Base-by-base conservation (phyloP, 2,888 invertebrate species). In the Brenthis daphne region DNA sequence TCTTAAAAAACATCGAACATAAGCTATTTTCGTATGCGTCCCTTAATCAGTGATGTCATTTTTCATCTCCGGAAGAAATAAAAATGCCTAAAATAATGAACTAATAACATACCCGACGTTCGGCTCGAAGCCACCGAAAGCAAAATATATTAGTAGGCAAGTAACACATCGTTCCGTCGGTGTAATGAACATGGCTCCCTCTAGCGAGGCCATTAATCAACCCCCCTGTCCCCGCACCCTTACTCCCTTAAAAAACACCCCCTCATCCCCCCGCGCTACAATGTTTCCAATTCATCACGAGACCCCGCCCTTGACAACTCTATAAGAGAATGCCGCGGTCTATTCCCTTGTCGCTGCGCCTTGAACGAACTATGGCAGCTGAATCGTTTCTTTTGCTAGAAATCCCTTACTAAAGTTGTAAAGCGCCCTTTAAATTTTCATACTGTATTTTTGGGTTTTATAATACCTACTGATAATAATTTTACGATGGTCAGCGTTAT, bases 301-400 rank as follows among this genome's bases (percentile, higher is more conserved):
- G 84, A 92, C 93, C 85, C 94, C 94, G 93, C 94, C 94, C 92
- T 91, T 94, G 93, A 94, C 93, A 94, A 93, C 94, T 94, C 93
- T 94, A 94, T 94, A 93, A 86, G 92, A 86, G 86, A 84, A 84
- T 78, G 80, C 81, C 79, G 83, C 82, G 86, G 82, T 76, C 81
- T 76, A 82, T 85, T 80, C 87, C 82, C 82, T 82, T 80, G 77
- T 77, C 83, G 80, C 75, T 72, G 71, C 72, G 67, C 74, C 77
- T 74, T 76, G 74, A 75, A 70, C 29, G 20, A 64, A 65, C 67
- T 72, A 67, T 70, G 70, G 70, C 65, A 71, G 72, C 71, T 75
- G 79, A 70, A 70, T 75, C 74, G 56, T 73, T 74, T 84, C 78
- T 82, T 86, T 54, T 65, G 60, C 78, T 80, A 71, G 65, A 75